Conservation (phyloP, 1,140 invertebrate genomes). For the Thereuonema tuberculata region DNA sequence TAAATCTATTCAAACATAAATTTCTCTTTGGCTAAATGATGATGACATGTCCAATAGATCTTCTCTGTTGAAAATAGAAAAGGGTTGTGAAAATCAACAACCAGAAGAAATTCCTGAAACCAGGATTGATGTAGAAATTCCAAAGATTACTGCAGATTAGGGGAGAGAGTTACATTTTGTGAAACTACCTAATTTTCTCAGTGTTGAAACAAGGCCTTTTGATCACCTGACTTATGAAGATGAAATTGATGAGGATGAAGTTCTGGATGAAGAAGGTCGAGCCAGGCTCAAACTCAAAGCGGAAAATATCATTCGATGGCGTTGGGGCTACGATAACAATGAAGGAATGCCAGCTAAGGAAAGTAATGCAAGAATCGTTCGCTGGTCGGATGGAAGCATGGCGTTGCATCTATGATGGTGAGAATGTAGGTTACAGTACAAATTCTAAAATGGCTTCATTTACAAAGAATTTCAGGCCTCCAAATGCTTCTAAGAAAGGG, state of each 20-base stretch:
- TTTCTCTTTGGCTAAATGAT: no score
- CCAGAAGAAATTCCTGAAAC: slow-evolving; percentile 69
- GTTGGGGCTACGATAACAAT: slow-evolving; percentile 60
- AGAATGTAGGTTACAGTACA: no score
- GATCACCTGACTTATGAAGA: slow-evolving; percentile 92
- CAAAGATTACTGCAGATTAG: no score
- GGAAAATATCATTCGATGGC: slow-evolving; percentile 96
- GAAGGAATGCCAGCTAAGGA: slow-evolving; percentile 71
- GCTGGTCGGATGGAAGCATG: slow-evolving; percentile 85
- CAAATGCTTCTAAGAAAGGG: no score
- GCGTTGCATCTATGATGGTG: no score
- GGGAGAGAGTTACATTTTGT: no score
- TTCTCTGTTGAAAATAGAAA: slow-evolving; percentile 21
- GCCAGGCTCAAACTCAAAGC: slow-evolving; percentile 80
- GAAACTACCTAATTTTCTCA: no score
- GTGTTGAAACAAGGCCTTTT: no score
- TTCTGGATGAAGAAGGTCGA: slow-evolving; percentile 91
- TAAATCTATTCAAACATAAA: no score
- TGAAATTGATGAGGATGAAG: slow-evolving; percentile 98
- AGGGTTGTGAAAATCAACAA: slow-evolving; percentile 34
- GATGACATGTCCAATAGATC: no score
- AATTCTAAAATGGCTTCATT: no score
- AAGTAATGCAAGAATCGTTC: slow-evolving; percentile 88
- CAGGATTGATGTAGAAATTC: slow-evolving; percentile 79
- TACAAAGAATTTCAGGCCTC: no score